A percentile compares a stretch with the other conserved stretches of the same genome.
Conservation (phyloP, 2,888 invertebrate species). For the Chymomyza procnemis region DNA sequence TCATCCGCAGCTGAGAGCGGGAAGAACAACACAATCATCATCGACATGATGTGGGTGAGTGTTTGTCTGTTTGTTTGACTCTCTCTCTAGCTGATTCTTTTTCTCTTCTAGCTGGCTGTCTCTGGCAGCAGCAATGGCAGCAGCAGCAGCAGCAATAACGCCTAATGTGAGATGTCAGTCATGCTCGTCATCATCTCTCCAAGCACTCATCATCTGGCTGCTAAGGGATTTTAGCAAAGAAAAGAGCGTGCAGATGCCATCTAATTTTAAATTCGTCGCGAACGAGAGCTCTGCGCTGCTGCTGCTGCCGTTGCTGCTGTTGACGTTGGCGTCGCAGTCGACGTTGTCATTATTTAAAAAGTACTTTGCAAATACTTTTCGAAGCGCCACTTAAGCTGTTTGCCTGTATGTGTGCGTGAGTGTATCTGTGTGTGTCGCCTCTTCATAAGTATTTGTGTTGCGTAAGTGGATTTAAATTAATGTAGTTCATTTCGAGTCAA, state of each 20-base stretch:
- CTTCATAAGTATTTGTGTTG: slow-evolving; percentile 49
- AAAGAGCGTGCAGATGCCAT: slow-evolving; percentile 15
- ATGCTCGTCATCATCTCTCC: slow-evolving; percentile 28
- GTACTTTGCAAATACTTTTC: slow-evolving; percentile 66
- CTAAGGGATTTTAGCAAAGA: slow-evolving; percentile 14
- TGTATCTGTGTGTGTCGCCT: slow-evolving; percentile 1
- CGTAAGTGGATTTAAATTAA: slow-evolving; percentile 59
- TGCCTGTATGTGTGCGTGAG: slow-evolving; percentile 27
- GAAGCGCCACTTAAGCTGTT: slow-evolving; percentile 51
- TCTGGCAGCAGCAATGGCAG: background rate
- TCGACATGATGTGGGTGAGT: slow-evolving; percentile 10
- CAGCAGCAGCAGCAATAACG: slow-evolving; percentile 36
- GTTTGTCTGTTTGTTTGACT: background rate
- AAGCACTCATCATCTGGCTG: slow-evolving; percentile 46
- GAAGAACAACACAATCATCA: background rate
- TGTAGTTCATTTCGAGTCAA: slow-evolving; percentile 29
- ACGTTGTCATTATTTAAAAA: slow-evolving; percentile 60
- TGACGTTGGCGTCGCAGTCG: slow-evolving; percentile 10
- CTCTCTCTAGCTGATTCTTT: background rate
- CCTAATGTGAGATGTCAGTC: slow-evolving; percentile 50
- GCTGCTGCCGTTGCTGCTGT: background rate
- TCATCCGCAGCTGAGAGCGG: slow-evolving; percentile 11
- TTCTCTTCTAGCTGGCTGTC: background rate
- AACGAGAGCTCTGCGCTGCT: background rate
- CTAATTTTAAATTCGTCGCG: slow-evolving; percentile 49